Conservation (phyloP, 2,888 invertebrate species). For the Caradrina kadenii region DNA sequence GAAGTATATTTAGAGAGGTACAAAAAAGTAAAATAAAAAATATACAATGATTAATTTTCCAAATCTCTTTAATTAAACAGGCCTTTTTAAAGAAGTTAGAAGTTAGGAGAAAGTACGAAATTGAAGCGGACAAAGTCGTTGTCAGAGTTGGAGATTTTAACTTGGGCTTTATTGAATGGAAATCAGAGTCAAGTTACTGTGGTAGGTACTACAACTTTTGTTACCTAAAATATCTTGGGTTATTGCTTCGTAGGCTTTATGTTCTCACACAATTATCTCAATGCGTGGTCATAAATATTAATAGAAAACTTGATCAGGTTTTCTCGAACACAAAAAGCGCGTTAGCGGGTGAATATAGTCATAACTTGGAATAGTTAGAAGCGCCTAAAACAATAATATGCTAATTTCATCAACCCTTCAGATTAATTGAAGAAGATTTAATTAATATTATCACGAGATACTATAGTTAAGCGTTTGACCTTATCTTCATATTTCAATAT, state of each 20-base stretch:
- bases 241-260: no score
- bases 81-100: background rate
- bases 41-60: background rate
- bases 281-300: no score
- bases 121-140: background rate
- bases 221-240: no score
- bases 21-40: background rate
- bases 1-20: no score
- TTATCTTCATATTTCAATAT: conserved; percentile 36
- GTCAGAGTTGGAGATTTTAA: background rate
- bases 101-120: background rate
- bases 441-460: conserved; percentile 41
- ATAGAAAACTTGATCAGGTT: no score
- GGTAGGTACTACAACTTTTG: background rate
- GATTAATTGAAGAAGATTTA: conserved; percentile 42
- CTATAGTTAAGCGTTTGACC: conserved; percentile 33
- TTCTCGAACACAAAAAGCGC: background rate
- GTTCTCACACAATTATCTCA: no score
- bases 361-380: background rate
- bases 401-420: conserved; percentile 30
- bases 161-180: background rate
- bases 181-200: background rate
- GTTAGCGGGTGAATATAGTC: background rate
- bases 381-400: conserved; percentile 31
- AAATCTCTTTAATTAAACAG: background rate